These are phyloP conservation scores for Urosaurus nigricauda DNA, from an alignment of 2,797 vertebrate species.

Conservation along the genomic window DNA sequence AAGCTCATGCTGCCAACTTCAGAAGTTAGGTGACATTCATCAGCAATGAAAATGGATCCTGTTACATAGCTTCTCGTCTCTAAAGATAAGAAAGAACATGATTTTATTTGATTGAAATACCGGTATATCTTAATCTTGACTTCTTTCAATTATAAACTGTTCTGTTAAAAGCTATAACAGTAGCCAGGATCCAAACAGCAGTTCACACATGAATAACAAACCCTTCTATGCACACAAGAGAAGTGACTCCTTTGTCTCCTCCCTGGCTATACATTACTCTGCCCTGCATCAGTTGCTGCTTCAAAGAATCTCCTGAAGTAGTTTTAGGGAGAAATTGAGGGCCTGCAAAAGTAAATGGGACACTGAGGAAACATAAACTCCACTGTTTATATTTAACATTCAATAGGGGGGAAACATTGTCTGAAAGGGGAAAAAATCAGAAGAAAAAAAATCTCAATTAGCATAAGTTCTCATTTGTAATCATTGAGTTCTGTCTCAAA, in stretches of 20 bases:
- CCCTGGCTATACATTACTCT: not conserved
- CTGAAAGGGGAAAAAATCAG: not conserved
- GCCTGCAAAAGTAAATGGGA: not conserved
- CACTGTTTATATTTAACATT: not conserved
- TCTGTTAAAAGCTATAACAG: not conserved
- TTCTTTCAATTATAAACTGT: not conserved
- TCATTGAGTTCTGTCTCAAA: not conserved
- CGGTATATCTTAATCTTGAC: not conserved
- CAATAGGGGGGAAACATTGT: not conserved
- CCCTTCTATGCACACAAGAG: not conserved
- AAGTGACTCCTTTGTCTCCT: not conserved
- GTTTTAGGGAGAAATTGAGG: not conserved
- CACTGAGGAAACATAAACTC: not conserved
- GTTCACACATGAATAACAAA: not conserved
- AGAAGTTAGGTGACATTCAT: not conserved
- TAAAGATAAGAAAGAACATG: not conserved
- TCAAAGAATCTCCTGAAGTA: no score
- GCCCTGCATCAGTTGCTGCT: not conserved
- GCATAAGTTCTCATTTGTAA: not conserved
- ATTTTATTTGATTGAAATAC: not conserved
- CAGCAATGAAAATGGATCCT: not conserved
- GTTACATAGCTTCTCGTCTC: not conserved
- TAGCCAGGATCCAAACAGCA: not conserved
- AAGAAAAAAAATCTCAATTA: not conserved
- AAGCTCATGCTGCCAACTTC: no score